Evolutionary conservation across 2,113 vertebrate species (phyloP), one percentile per base, ranked within the genome.

Genomic region (Rhodinocichla rosea): DNA sequence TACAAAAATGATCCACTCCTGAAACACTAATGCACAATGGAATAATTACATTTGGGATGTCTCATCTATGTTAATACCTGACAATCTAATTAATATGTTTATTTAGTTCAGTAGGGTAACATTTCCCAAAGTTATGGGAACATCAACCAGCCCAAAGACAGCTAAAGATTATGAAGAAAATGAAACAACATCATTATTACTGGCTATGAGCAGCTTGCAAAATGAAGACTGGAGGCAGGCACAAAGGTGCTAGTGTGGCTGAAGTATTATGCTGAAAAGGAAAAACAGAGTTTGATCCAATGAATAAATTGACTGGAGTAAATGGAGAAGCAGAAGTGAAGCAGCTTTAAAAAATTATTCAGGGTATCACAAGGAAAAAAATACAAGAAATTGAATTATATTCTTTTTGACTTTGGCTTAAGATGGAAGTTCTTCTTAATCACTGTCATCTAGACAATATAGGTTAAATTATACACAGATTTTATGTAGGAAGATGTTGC

Each of bases 91-190:
- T 78, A 87, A 55, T 78, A 22, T 81, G 27, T 65, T 92, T 89
- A 70, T 86, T 93, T 93, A 75, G 93, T 95, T 87, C 71, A 95
- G 83, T 9, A 87, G 33, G 30, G 27, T 74, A 83, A 19, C 50
- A 90, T 90, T 90, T 92, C 33, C 44, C 42, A 63, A 89, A 83
- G 68, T 90, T 78, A 63, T 27, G 22, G 37, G 32, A 89, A 78
- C 40, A 45, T 68, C 52, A 74, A 42, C 35, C 26, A 82, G 33
- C 35, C 39, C 35, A 81, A 94, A 90, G 32, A 68, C 49, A 92
- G 59, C 20, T 79, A 39, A 78, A 85, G 57, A 82, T 56, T 45
- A 67, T 16, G 28, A 67, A 75, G 57, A 93, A 86, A 87, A 91
- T 69, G 24, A 62, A 93, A 83, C 37, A 71, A 68, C 26, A 78